These are phyloP conservation scores for Sarcoramphus papa DNA, from an alignment of 2,797 vertebrate species.

Conservation along the genomic window DNA sequence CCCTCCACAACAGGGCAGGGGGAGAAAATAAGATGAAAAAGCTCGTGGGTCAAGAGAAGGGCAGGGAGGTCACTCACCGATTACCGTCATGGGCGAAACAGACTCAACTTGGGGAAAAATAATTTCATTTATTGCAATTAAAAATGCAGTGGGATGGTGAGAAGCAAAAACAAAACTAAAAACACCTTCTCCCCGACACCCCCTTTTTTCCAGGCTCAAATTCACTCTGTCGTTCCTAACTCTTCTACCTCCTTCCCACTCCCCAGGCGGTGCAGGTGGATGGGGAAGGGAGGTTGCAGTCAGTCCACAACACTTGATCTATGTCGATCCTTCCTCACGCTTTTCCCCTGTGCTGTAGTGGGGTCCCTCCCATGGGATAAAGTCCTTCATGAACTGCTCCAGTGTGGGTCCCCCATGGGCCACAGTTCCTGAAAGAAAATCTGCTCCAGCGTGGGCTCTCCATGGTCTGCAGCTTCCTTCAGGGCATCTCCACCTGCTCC, in stretches of 20 bases:
- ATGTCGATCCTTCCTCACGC: accelerated
- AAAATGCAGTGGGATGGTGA: background rate
- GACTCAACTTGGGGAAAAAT: background rate
- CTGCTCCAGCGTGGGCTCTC: background rate
- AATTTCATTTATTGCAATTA: background rate
- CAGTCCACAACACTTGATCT: background rate
- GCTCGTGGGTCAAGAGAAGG: background rate
- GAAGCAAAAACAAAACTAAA: background rate
- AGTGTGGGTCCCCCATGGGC: background rate
- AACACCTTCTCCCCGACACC: accelerated
- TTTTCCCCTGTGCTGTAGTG: background rate
- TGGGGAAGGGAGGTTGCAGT: background rate
- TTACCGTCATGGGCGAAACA: background rate
- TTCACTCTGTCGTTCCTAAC: background rate
- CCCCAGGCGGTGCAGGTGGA: background rate
- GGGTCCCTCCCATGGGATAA: background rate
- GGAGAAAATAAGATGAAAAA: background rate
- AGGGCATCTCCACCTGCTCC: background rate
- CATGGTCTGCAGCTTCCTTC: background rate
- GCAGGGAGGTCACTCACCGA: background rate
- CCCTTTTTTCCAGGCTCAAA: background rate
- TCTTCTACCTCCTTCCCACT: background rate
- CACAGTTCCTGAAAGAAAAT: background rate
- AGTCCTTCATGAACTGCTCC: background rate
- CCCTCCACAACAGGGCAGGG: background rate